Conservation (phyloP, 2,113 vertebrate genomes). For the Neodontobutis hainanensis region DNA sequence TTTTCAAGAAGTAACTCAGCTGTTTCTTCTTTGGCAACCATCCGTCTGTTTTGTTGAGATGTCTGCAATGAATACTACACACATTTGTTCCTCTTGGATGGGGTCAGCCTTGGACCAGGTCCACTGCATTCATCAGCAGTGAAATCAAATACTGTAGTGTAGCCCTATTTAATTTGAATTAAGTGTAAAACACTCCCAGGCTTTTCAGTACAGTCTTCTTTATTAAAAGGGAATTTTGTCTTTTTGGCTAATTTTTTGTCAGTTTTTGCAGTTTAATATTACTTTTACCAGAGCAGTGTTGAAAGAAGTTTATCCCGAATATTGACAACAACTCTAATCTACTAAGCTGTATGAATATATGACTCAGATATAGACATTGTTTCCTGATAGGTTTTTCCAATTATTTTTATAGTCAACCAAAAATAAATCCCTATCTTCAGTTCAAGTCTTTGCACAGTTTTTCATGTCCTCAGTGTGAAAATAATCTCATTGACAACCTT, state of each 20-base stretch:
- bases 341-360: too few species aligned
- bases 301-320: too few species aligned
- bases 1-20: background rate
- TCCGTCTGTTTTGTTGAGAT: constrained; percentile 37
- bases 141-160: constrained; percentile 32
- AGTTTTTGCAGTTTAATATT: background rate
- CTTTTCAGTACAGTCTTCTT: background rate
- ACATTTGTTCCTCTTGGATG: constrained; percentile 26
- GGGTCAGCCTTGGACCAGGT: constrained; percentile 28
- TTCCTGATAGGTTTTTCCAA: too few species aligned
- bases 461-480: background rate
- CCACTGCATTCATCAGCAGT: constrained; percentile 42
- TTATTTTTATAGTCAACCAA: background rate
- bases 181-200: constrained; percentile 4
- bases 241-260: background rate
- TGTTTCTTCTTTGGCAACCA: constrained; percentile 29
- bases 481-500: background rate
- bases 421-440: background rate
- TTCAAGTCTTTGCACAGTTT: background rate
- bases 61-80: constrained; percentile 27
- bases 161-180: constrained; percentile 37
- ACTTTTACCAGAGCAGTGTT: too few species aligned
- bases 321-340: too few species aligned
- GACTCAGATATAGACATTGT: too few species aligned
- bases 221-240: background rate